A percentile compares a stretch with the other conserved stretches of the same genome.
These are phyloP conservation scores for Sepioteuthis lessoniana DNA, from an alignment of 2,888 invertebrate genomes.

Conservation along the genomic window DNA sequence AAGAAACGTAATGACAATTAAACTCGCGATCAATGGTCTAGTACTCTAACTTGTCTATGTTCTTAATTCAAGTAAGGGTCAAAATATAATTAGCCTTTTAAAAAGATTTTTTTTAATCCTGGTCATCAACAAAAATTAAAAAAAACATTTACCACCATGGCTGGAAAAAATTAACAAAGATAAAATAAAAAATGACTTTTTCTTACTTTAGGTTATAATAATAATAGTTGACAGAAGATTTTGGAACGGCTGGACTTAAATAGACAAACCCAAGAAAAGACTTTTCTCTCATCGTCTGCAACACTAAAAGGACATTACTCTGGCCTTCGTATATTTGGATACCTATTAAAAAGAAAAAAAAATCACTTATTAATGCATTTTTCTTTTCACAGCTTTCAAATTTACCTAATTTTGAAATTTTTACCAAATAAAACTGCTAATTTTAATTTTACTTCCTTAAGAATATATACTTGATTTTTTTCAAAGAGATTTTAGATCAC, in stretches of 20 bases:
- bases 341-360: neutral
- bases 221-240: constrained; percentile 74
- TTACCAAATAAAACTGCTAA: neutral
- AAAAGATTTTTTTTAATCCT: too few relatives aligned
- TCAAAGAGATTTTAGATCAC: neutral
- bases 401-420: neutral
- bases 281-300: neutral
- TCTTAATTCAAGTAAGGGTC: too few relatives aligned
- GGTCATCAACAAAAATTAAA: too few relatives aligned
- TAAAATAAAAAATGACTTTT: neutral
- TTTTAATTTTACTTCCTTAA: neutral
- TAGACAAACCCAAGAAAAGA: constrained; percentile 80
- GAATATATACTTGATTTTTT: neutral
- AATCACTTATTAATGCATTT: neutral
- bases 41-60: too few relatives aligned
- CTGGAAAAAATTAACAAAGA: neutral
- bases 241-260: constrained; percentile 78
- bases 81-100: too few relatives aligned
- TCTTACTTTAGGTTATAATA: constrained; percentile 75
- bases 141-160: neutral
- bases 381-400: neutral
- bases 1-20: too few relatives aligned
- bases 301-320: neutral
- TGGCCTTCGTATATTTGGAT: constrained; percentile 24
- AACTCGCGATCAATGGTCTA: too few relatives aligned